phyloP scores from a whole-genome alignment of 2,888 invertebrate genomes.

The Diplazon laetatorius region DNA sequence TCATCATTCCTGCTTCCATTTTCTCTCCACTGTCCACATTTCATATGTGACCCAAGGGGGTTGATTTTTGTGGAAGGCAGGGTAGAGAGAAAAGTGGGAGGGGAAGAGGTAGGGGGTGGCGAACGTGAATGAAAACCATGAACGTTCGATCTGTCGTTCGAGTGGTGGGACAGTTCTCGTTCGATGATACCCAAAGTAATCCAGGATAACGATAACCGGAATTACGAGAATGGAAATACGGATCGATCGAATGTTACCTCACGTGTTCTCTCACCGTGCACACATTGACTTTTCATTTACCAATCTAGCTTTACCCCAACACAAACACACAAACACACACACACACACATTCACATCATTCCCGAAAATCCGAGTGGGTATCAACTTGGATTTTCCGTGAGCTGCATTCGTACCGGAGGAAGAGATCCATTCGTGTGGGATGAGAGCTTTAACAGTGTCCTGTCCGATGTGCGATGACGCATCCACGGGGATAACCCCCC shows the following conservation, averaged over 20 bases:
- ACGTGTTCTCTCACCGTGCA: constrained; percentile 1
- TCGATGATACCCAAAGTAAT: constrained; percentile 24
- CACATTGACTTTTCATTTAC: background rate
- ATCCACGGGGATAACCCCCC: no score
- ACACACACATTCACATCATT: no score
- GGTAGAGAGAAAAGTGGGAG: no score
- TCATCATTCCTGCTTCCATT: background rate
- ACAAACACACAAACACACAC: no score
- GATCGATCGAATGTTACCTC: constrained; percentile 38
- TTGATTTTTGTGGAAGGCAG: no score
- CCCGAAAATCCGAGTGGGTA: no score
- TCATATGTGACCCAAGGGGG: background rate
- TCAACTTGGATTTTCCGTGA: no score
- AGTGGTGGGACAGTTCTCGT: background rate
- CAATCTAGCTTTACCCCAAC: background rate
- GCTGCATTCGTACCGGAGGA: no score
- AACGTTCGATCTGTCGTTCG: background rate
- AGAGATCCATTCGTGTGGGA: no score
- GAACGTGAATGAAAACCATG: background rate
- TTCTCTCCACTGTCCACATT: background rate
- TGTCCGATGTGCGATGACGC: no score
- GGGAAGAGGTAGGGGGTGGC: background rate
- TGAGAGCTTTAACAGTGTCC: no score
- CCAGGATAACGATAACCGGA: constrained; percentile 50
- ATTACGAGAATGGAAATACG: constrained; percentile 1